Base-by-base conservation (phyloP, 1,140 invertebrate genomes). In the Bicyclus anynana region DNA sequence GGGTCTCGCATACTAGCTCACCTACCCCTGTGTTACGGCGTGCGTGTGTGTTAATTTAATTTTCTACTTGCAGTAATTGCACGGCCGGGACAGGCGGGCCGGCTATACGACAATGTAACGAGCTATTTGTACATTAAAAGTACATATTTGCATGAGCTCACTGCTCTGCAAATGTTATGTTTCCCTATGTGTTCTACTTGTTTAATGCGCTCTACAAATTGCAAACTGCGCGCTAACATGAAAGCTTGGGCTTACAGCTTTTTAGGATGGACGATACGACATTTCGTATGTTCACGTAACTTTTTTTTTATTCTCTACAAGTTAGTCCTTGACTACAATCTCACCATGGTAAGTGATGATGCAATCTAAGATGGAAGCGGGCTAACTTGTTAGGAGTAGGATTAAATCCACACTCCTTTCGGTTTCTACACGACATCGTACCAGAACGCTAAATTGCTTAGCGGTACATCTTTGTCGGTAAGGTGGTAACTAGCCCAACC, bases 21-120 rank as follows among this genome's bases (percentile, higher is more conserved):
- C 76, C 76, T n/a, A n/a, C 74, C 40, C 40, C 17, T 18, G 66
- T 59, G 71, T 72, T 72, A 70, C 72, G 69, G 44, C 42, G 65
- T 81, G 82, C 77, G 77, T 83, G 80, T 81, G 77, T 84, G 77
- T 82, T 87, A 85, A 85, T 87, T 87, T 85, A 85, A 87, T 87
- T 87, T 85, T 87, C 79, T 85, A 84, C 80, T 87, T 67, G 77
- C 69, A 76, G 69, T 85, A 84, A 87, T 84, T 87, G 81, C 79
- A 70, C 65, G 63, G 57, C 52, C 66, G 67, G 71, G 74, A 72
- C 74, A 70, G 74, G 65, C 73, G 62, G 66, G 51, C 62, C 63
- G 60, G 69, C 67, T 42, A 72, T 69, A 62, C 64, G 72, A 74
- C 69, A 77, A 65, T 76, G 66, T 79, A 77, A 74, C 65, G 68